Base-by-base conservation (phyloP, 1,140 invertebrate species). In the Lepidurus packardi region DNA sequence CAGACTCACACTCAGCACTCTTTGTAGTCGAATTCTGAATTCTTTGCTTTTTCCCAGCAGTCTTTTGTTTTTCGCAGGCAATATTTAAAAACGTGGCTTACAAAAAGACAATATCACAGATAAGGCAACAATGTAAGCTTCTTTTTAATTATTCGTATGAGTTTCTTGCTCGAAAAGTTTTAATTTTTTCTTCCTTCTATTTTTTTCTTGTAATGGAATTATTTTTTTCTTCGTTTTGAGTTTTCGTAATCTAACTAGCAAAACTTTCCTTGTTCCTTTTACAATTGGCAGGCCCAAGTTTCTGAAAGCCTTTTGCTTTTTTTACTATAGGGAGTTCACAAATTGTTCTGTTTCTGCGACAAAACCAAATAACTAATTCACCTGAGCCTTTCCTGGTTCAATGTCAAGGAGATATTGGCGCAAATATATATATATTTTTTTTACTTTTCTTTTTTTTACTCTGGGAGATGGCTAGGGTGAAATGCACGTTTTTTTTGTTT, bases 101-200 rank as follows among this genome's bases (percentile, higher is more conserved):
- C 53, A 74, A 73, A 43, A 74, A 43, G 75, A 74, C 73, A 78
- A 78, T 78, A 78, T 78, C 78, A 78, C 78, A 78, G 78, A 78
- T 78, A 78, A 78, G 78, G 78, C 78, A 78, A 78, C 78, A 74
- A 73, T 74, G 78, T 73, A 75, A 78, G 73, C 74, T 78, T 78
- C 73, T 74, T 78, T 77, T 34, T 77, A 78, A 78, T 65, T 65
- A 65, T 65, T 65, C 53, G 53, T 65, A 65, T 65, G 53, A 65
- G 53, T 65, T 65, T 65, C 53, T 65, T 65, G 34, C 34, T 34
- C 34, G 34, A 34, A 34, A 34, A 34, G 34, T 34, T 65, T n/a
- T 13, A 13, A 5, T 9, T 65, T 13, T 65, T 21, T 47, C 45
- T 65, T 65, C 21, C 7, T 65, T 65, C 21, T 21, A 21, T 21